phyloP scores from a whole-genome alignment of 1,140 invertebrate species.

The Bombus soroeensis region DNA sequence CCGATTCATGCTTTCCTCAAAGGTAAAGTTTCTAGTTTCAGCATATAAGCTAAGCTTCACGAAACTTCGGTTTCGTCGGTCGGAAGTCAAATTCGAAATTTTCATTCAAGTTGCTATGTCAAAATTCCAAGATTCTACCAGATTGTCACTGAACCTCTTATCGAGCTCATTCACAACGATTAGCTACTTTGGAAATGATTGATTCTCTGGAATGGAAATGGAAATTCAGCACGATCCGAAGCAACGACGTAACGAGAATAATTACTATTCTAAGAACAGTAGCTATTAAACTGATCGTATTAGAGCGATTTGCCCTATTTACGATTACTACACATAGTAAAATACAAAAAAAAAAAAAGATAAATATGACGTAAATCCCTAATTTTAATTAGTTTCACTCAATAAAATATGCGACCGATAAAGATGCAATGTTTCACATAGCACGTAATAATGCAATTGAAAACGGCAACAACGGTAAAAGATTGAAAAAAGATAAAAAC shows the following conservation, averaged over 20 bases:
- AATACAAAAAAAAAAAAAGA: background rate
- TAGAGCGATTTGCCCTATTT: background rate
- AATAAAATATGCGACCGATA: background rate
- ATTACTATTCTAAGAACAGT: background rate
- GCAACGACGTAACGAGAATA: background rate
- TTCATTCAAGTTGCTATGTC: constrained; percentile 3
- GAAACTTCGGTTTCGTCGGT: background rate
- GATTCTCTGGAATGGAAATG: background rate
- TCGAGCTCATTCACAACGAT: background rate
- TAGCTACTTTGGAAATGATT: background rate
- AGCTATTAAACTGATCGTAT: background rate
- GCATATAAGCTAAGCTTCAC: background rate
- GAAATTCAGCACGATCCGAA: background rate
- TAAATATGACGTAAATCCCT: background rate
- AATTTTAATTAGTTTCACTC: background rate
- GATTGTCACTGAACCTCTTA: background rate
- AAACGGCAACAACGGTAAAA: background rate
- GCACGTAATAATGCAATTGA: background rate
- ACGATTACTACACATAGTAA: background rate
- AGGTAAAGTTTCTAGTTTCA: constrained; percentile 30
- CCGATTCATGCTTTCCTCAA: constrained; percentile 27
- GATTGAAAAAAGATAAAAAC: background rate
- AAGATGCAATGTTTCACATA: background rate
- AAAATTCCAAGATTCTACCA: constrained; percentile 8
- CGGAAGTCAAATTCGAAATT: constrained; percentile 52